These are phyloP conservation scores for Syrmaticus mikado DNA, from an alignment of 2,113 vertebrate species.

Conservation along the genomic window DNA sequence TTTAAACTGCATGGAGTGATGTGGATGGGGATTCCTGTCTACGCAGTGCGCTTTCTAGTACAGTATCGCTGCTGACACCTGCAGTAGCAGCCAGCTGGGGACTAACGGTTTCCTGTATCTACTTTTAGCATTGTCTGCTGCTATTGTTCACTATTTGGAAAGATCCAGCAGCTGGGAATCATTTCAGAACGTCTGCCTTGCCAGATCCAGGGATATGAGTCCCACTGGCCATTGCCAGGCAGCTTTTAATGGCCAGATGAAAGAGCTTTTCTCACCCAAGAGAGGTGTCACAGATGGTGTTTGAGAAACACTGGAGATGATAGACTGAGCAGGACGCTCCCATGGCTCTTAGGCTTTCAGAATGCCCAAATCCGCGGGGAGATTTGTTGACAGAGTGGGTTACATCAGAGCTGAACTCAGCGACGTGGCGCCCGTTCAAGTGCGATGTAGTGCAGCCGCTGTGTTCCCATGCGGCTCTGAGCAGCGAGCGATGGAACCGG, in stretches of 20 bases:
- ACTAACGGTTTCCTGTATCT: constrained; percentile 26
- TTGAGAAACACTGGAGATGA: not conserved
- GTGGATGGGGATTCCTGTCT: not conserved
- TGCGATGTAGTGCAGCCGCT: not conserved
- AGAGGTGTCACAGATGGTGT: constrained; percentile 32
- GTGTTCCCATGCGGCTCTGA: not conserved
- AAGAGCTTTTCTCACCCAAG: constrained; percentile 32
- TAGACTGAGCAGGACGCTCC: not conserved
- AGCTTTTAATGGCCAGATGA: constrained; percentile 11
- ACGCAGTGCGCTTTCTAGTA: not conserved
- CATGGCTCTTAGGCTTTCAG: accelerated
- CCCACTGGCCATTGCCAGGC: constrained; percentile 36
- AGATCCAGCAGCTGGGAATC: constrained; percentile 52
- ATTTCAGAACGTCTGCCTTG: constrained; percentile 49
- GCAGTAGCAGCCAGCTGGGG: not conserved
- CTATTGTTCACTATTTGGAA: constrained; percentile 23
- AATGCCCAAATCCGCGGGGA: not conserved
- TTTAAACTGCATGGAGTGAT: accelerated
- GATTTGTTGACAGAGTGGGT: not conserved
- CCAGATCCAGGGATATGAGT: constrained; percentile 36
- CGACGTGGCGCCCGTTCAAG: not conserved
- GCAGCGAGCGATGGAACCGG: not conserved
- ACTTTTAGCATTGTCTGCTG: constrained; percentile 33
- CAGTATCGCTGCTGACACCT: constrained; percentile 26
- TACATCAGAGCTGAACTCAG: not conserved